Conservation (phyloP, 2,113 vertebrate species). For the Mirza zaza region DNA sequence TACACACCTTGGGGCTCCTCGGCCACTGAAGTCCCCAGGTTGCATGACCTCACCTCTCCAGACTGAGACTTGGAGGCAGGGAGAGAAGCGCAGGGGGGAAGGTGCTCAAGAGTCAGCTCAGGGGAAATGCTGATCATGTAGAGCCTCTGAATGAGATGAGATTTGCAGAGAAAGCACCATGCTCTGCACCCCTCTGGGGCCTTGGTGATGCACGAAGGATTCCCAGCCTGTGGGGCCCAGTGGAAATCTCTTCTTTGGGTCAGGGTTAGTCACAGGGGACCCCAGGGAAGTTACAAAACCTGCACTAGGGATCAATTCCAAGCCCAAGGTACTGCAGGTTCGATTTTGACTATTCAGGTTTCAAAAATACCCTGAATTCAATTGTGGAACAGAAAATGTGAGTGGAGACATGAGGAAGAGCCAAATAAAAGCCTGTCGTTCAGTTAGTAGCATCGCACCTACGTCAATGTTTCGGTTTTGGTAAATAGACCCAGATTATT, state of each 20-base stretch:
- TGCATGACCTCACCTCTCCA: background rate
- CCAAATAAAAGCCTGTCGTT: background rate
- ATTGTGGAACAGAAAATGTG: background rate
- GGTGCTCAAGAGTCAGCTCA: background rate
- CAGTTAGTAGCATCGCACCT: background rate
- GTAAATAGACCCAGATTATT: background rate
- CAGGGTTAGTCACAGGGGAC: background rate
- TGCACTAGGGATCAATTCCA: background rate
- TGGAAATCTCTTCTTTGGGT: background rate
- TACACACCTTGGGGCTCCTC: too few species aligned
- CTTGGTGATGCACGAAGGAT: background rate
- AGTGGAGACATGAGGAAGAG: background rate
- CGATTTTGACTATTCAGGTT: background rate
- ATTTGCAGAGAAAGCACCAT: background rate
- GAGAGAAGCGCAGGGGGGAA: background rate
- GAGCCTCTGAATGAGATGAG: background rate
- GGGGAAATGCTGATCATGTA: accelerated
- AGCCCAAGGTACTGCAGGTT: background rate
- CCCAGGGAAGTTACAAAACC: background rate
- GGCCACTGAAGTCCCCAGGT: background rate
- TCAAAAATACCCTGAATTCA: background rate
- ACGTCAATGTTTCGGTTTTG: background rate
- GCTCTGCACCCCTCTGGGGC: background rate
- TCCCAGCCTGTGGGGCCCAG: background rate
- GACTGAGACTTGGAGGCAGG: background rate